phyloP scores from a whole-genome alignment of 2,113 vertebrate genomes.

The Propithecus coquereli region DNA sequence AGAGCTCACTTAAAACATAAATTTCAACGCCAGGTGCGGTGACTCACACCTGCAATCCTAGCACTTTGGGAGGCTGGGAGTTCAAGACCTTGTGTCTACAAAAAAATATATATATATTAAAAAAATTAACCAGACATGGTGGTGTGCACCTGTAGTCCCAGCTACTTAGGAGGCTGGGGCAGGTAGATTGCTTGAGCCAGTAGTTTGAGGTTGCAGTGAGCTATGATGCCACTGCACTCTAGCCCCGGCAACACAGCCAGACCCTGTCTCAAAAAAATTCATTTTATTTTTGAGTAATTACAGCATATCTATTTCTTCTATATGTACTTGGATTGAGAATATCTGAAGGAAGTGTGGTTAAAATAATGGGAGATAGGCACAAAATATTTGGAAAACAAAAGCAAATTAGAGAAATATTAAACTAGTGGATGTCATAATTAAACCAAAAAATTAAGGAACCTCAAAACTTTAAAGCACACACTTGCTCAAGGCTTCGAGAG shows the following conservation, averaged over 20 bases:
- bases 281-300: background rate
- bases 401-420: background rate
- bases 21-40: background rate
- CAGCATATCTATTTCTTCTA: background rate
- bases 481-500: background rate
- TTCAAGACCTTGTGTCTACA: no score
- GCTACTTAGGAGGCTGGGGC: no score
- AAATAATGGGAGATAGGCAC: background rate
- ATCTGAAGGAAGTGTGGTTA: background rate
- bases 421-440: background rate
- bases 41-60: no score
- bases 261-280: no score
- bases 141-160: no score
- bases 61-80: no score
- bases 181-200: no score
- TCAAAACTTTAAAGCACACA: background rate
- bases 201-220: no score
- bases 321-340: background rate
- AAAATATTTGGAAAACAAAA: constrained; percentile 28
- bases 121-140: no score
- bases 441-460: background rate
- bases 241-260: no score
- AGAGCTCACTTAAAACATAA: background rate
- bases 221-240: no score
- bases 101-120: no score